Conservation (phyloP, 2,113 vertebrate genomes). For the Sinocyclocheilus anophthalmus region DNA sequence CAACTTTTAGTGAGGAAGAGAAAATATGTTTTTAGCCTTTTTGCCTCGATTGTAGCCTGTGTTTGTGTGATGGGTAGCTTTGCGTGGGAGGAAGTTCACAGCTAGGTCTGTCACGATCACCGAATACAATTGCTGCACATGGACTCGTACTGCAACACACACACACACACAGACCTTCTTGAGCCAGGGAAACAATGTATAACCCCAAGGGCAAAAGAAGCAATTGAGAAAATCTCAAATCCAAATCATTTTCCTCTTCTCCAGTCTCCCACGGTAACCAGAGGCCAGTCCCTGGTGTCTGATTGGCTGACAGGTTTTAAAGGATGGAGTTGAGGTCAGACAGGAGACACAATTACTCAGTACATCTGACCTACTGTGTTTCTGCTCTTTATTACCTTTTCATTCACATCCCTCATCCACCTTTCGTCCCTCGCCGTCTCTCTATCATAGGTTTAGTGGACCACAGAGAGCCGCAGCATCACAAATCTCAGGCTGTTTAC, state of each 20-base stretch:
- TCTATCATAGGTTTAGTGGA: conserved; percentile 22
- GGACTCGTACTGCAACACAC: background rate
- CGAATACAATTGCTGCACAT: background rate
- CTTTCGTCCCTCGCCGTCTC: background rate
- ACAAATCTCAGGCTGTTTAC: conserved; percentile 41
- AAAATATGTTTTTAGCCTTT: conserved; percentile 25
- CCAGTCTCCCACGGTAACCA: conserved; percentile 26
- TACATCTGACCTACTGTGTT: conserved; percentile 30
- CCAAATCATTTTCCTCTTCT: conserved; percentile 37
- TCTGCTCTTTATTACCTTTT: conserved; percentile 28
- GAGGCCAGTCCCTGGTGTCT: conserved; percentile 35
- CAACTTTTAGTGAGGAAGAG: background rate
- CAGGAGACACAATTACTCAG: conserved; percentile 31
- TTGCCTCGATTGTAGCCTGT: background rate
- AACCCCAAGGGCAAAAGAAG: conserved; percentile 16
- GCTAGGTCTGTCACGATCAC: conserved; percentile 25
- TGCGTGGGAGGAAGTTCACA: conserved; percentile 21
- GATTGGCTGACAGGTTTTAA: conserved; percentile 27
- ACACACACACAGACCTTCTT: background rate
- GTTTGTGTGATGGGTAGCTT: background rate
- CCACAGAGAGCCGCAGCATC: conserved; percentile 26
- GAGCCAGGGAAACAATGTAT: conserved; percentile 27
- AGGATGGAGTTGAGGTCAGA: conserved; percentile 32
- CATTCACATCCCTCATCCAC: conserved; percentile 32
- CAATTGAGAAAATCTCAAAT: conserved; percentile 38